These are phyloP conservation scores for Stegana nigrithorax DNA, from an alignment of 2,888 invertebrate genomes.

Conservation along the genomic window DNA sequence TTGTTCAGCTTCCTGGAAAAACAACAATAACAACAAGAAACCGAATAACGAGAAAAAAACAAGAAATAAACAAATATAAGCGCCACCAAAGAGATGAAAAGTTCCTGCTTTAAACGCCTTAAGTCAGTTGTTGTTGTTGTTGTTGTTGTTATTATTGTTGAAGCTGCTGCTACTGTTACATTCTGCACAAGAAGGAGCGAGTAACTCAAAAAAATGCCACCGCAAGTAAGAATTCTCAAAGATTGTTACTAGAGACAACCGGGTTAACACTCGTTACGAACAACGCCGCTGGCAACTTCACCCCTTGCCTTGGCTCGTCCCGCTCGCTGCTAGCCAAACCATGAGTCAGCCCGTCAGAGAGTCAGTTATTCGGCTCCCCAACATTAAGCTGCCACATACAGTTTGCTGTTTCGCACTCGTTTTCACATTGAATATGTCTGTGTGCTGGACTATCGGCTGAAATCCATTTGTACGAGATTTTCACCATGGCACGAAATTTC, in stretches of 20 bases:
- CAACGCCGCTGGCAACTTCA: neutral
- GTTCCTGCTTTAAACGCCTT: slow-evolving; percentile 26
- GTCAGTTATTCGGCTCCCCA: too few species aligned
- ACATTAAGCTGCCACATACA: too few species aligned
- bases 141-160: slow-evolving; percentile 21
- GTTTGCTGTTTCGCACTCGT: too few species aligned
- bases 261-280: neutral
- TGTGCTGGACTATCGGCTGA: too few species aligned
- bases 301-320: too few species aligned
- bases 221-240: neutral
- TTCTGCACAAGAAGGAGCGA: neutral
- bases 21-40: neutral
- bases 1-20: neutral
- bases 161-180: neutral
- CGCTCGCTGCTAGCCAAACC: too few species aligned
- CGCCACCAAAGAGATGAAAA: neutral
- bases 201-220: neutral
- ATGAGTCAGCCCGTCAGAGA: too few species aligned
- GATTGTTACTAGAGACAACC: neutral
- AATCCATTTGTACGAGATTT: too few species aligned
- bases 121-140: slow-evolving; percentile 19
- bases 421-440: too few species aligned
- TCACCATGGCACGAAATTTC: too few species aligned
- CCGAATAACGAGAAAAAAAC: too few species aligned
- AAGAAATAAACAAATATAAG: too few species aligned